Evolutionary conservation across 2,797 vertebrate species (phyloP).

Genomic region (Babyrousa celebensis): DNA sequence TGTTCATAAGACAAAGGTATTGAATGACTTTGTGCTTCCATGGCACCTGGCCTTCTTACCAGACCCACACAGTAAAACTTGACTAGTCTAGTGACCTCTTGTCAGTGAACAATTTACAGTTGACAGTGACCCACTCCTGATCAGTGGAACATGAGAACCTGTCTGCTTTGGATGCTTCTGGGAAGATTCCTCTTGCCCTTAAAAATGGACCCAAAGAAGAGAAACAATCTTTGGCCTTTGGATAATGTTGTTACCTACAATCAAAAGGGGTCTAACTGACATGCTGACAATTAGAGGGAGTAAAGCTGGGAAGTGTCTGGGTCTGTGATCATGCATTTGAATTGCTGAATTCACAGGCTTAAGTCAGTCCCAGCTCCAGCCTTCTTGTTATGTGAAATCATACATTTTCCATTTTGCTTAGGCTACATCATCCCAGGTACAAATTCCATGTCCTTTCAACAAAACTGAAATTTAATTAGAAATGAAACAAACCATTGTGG

Average conservation of each 20-base stretch:
- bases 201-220: background rate
- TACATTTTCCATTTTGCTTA: slow-evolving; percentile 34
- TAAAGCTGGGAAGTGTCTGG: background rate
- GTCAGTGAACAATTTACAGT: background rate
- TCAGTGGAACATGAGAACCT: background rate
- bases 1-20: background rate
- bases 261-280: slow-evolving; percentile 8
- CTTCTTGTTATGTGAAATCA: background rate
- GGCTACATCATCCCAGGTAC: background rate
- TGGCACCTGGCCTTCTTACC: background rate
- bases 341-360: background rate
- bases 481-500: background rate
- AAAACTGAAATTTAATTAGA: background rate
- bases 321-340: background rate
- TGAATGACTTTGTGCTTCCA: background rate
- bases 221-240: background rate
- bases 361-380: background rate
- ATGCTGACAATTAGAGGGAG: background rate
- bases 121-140: background rate
- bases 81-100: background rate
- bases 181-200: background rate
- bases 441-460: slow-evolving; percentile 35
- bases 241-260: background rate
- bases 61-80: background rate
- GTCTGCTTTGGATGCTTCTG: background rate